Conservation (phyloP, 2,113 vertebrate genomes). For the Pithys albifrons region DNA sequence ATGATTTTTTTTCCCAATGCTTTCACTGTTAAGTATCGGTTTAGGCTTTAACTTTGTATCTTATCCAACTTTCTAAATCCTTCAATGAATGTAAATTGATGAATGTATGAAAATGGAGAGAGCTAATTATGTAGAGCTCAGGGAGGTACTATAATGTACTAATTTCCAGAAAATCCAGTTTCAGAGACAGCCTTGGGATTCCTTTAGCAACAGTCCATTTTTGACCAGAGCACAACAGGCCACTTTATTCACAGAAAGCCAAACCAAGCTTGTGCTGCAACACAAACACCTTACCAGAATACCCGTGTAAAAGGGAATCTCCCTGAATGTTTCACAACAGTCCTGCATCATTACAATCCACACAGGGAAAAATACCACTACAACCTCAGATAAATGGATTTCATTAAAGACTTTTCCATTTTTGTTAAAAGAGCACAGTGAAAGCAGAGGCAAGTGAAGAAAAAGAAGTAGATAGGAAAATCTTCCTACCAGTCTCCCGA, state of each 20-base stretch:
- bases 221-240: background rate
- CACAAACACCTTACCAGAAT: background rate
- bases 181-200: background rate
- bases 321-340: background rate
- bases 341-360: background rate
- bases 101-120: background rate
- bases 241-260: background rate
- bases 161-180: constrained; percentile 5
- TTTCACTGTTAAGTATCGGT: constrained; percentile 26
- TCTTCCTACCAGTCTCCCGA: background rate
- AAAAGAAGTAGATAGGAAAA: background rate
- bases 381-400: background rate
- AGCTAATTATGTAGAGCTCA: background rate
- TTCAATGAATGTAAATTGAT: constrained; percentile 44
- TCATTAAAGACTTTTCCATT: background rate
- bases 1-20: background rate
- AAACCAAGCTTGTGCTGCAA: background rate
- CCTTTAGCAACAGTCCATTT: background rate
- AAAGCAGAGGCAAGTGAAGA: background rate
- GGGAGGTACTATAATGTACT: background rate
- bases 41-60: constrained; percentile 57
- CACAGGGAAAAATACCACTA: background rate
- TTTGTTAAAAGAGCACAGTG: background rate
- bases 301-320: background rate
- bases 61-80: constrained; percentile 47